These are phyloP conservation scores for Macrosoma leucophasiata DNA, from an alignment of 2,888 invertebrate species.

Conservation along the genomic window DNA sequence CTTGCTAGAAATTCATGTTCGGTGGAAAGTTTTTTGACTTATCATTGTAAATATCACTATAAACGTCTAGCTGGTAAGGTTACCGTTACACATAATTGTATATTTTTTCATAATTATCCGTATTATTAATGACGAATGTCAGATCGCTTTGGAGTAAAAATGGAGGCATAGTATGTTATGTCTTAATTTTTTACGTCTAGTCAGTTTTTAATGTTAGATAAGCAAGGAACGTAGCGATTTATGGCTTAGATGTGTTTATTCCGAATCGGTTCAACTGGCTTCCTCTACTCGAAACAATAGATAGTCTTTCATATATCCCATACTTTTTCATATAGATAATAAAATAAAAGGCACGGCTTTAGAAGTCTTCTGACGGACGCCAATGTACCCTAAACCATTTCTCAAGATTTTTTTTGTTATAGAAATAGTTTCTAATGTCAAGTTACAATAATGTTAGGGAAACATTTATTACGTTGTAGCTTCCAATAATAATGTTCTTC, in stretches of 20 bases:
- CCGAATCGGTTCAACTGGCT: conserved; percentile 21
- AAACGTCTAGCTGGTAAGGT: conserved; percentile 44
- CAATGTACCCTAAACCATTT: conserved; percentile 14
- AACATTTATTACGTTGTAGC: conserved; percentile 7
- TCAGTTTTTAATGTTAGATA: conserved; percentile 56
- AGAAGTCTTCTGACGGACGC: too few species aligned
- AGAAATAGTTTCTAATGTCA: not conserved
- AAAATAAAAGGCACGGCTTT: conserved; percentile 3
- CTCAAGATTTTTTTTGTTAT: not conserved
- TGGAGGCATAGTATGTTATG: conserved; percentile 39
- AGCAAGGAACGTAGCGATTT: conserved; percentile 38
- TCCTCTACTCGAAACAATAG: conserved; percentile 5
- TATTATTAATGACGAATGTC: conserved; percentile 35
- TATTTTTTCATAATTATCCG: conserved; percentile 57
- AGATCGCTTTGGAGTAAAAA: conserved; percentile 54
- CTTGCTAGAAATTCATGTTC: conserved; percentile 24
- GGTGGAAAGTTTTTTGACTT: conserved; percentile 18
- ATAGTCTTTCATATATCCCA: conserved; percentile 1
- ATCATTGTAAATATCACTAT: conserved; percentile 54
- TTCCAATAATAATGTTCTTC: conserved; percentile 21
- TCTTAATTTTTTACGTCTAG: conserved; percentile 62
- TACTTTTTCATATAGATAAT: conserved; percentile 1
- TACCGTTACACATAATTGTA: conserved; percentile 59
- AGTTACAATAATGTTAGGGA: conserved; percentile 2
- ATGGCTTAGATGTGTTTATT: conserved; percentile 38